A percentile compares a stretch with the other conserved stretches of the same genome.
These are phyloP conservation scores for Eublepharis macularius DNA, from an alignment of 2,113 vertebrate species.

Conservation along the genomic window DNA sequence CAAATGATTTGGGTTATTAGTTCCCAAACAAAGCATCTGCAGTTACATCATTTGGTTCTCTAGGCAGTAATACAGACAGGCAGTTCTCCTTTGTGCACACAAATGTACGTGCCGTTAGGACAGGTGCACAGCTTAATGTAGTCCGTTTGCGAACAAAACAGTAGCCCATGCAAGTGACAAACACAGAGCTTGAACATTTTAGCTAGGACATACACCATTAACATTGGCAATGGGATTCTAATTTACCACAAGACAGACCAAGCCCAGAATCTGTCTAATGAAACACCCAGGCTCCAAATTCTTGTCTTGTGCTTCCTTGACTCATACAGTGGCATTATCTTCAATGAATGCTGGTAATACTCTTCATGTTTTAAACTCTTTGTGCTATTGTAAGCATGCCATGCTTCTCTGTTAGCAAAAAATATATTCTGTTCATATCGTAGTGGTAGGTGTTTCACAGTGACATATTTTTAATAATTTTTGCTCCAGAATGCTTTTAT, in stretches of 20 bases:
- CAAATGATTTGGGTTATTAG: background rate
- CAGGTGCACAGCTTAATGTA: background rate
- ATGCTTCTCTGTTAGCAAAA: background rate
- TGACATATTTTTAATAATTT: background rate
- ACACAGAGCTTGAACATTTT: background rate
- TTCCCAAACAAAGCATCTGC: too few species aligned
- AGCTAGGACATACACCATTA: background rate
- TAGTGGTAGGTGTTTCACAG: background rate
- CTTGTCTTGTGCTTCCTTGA: background rate
- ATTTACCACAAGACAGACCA: background rate
- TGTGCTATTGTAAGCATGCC: background rate
- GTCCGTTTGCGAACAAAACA: background rate
- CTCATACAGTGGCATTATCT: conserved; percentile 6
- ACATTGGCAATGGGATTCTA: background rate
- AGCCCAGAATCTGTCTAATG: background rate
- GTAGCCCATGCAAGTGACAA: background rate
- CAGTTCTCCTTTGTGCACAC: background rate
- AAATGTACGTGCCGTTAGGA: background rate
- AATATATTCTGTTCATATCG: background rate
- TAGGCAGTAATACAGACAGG: background rate
- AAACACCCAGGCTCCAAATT: background rate
- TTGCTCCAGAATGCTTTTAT: background rate
- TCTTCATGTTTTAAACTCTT: conserved; percentile 1
- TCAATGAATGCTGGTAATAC: background rate
- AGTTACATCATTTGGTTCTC: background rate